Percentiles rank a stretch among this genome's conserved stretches.
phyloP scores from a whole-genome alignment of 1,140 invertebrate genomes.

The Bombus soroeensis region DNA sequence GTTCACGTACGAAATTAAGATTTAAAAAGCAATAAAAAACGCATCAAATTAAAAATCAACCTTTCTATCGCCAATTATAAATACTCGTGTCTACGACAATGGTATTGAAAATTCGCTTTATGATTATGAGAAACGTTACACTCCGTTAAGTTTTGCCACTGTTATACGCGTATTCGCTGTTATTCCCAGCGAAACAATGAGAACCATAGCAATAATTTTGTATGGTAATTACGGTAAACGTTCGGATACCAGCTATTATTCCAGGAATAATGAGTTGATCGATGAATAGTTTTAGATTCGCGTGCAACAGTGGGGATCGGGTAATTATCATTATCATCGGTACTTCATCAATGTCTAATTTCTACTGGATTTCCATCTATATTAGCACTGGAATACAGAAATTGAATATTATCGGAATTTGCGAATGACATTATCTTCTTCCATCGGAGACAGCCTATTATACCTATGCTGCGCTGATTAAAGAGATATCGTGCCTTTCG shows the following conservation, averaged over 20 bases:
- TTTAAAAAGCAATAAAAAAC: neutral
- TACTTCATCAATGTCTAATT: conserved; percentile 6
- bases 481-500: no score
- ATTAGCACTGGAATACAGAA: neutral
- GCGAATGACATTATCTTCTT: no score
- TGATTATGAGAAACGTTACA: neutral
- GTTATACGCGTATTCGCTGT: neutral
- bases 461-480: no score
- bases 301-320: neutral
- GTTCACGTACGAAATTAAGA: neutral
- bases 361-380: neutral
- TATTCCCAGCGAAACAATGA: conserved; percentile 28
- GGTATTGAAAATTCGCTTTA: neutral
- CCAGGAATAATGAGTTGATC: neutral
- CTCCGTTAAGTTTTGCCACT: neutral
- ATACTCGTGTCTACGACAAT: neutral
- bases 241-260: conserved; percentile 9
- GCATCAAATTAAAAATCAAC: no score
- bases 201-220: conserved; percentile 10
- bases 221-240: conserved; percentile 28
- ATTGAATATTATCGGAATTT: neutral
- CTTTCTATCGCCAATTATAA: neutral
- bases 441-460: neutral
- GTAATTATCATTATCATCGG: neutral
- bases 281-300: conserved; percentile 9